Conservation (phyloP, 2,113 vertebrate genomes). For the Puffinus mauretanicus region DNA sequence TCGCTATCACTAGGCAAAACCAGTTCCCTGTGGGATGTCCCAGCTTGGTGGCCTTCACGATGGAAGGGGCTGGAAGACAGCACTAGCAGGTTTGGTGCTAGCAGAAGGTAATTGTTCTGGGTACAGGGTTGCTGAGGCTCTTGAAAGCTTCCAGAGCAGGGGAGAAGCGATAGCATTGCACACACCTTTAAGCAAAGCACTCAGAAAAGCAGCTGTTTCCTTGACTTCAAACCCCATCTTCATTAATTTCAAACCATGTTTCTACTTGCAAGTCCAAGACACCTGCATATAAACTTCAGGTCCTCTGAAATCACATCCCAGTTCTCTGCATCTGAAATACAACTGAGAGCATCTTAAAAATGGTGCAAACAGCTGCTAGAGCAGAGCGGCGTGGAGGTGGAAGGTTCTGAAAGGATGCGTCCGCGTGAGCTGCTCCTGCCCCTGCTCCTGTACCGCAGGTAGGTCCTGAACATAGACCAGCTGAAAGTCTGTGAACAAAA, state of each 20-base stretch:
- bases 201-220: not conserved
- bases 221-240: not conserved
- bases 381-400: not conserved
- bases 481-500: not conserved
- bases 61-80: not conserved
- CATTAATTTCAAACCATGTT: not conserved
- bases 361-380: not conserved
- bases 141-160: not conserved
- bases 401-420: not conserved
- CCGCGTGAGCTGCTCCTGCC: rapidly evolving
- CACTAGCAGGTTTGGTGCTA: not conserved
- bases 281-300: not conserved
- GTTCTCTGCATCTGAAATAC: not conserved
- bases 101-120: not conserved
- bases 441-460: not conserved
- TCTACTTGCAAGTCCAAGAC: not conserved
- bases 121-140: not conserved
- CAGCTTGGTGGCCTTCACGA: not conserved
- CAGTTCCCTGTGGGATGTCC: not conserved
- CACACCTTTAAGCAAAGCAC: not conserved
- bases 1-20: not conserved
- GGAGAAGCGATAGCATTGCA: not conserved
- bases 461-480: not conserved
- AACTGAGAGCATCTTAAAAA: not conserved
- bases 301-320: not conserved